These are phyloP conservation scores for Crocidura indochinensis DNA, from an alignment of 2,797 vertebrate genomes.

Conservation along the genomic window DNA sequence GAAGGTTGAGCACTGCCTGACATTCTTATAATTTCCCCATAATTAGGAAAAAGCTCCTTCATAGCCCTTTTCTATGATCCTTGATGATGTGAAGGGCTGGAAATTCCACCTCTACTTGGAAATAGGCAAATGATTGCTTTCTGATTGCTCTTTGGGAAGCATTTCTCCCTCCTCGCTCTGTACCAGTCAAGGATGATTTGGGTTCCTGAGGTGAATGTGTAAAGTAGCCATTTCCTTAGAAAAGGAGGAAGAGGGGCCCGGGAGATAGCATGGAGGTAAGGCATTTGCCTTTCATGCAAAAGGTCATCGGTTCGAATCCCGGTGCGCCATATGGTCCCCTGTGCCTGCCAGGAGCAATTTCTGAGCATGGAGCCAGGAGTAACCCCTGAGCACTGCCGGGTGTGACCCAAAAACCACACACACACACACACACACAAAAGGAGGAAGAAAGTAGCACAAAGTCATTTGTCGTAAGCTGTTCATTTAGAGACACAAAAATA, in stretches of 20 bases:
- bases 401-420: no score
- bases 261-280: no score
- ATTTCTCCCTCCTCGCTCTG: slow-evolving; percentile 4
- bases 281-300: no score
- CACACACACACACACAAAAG: no score
- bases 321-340: no score
- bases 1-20: background rate
- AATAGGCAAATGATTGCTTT: background rate
- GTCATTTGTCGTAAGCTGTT: slow-evolving; percentile 3
- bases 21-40: slow-evolving; percentile 44
- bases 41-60: slow-evolving; percentile 30
- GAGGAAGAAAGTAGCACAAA: slow-evolving; percentile 16
- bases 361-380: no score
- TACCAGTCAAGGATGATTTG: slow-evolving; percentile 67
- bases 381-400: no score
- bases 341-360: no score
- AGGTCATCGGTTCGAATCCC: no score
- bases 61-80: slow-evolving; percentile 1
- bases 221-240: slow-evolving; percentile 56
- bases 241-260: slow-evolving; percentile 34
- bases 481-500: background rate
- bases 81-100: slow-evolving; percentile 1
- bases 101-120: slow-evolving; percentile 49
- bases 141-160: slow-evolving; percentile 21
- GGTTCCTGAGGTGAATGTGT: background rate